These are phyloP conservation scores for Tetramorium parvispinum DNA, from an alignment of 1,140 invertebrate genomes.

Conservation along the genomic window DNA sequence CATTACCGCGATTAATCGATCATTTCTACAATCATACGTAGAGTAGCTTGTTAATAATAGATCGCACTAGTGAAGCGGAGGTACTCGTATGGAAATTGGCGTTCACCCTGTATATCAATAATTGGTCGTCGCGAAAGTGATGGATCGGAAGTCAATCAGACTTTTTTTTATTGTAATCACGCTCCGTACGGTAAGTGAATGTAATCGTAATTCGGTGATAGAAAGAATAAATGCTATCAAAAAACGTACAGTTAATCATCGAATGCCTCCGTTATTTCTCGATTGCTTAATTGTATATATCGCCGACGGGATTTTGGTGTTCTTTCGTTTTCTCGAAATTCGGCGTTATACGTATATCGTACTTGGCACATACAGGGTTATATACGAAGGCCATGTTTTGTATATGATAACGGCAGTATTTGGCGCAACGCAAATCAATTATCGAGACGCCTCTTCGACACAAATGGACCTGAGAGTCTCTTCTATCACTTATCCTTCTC, in stretches of 20 bases:
- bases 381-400: slow-evolving; percentile 24
- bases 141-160: slow-evolving; percentile 40
- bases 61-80: slow-evolving; percentile 42
- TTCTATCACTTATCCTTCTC: neutral
- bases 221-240: slow-evolving; percentile 60
- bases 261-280: slow-evolving; percentile 28
- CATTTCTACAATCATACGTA: slow-evolving; percentile 6
- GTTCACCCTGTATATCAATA: slow-evolving; percentile 56
- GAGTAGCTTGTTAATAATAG: slow-evolving; percentile 26
- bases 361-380: slow-evolving; percentile 36
- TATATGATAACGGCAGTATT: slow-evolving; percentile 59
- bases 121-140: slow-evolving; percentile 46
- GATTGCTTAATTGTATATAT: slow-evolving; percentile 23
- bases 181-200: neutral
- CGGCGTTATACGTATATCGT: neutral
- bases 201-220: slow-evolving; percentile 48
- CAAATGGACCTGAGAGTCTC: slow-evolving; percentile 29
- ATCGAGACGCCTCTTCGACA: slow-evolving; percentile 13
- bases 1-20: slow-evolving; percentile 11
- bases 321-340: neutral
- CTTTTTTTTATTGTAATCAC: slow-evolving; percentile 31
- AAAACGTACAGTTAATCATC: slow-evolving; percentile 26
- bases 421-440: slow-evolving; percentile 39
- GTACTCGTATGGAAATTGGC: slow-evolving; percentile 46
- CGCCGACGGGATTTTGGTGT: slow-evolving; percentile 6